Evolutionary conservation across 2,888 invertebrate genomes (phyloP).

Genomic region (Pollenia griseotomentosa): DNA sequence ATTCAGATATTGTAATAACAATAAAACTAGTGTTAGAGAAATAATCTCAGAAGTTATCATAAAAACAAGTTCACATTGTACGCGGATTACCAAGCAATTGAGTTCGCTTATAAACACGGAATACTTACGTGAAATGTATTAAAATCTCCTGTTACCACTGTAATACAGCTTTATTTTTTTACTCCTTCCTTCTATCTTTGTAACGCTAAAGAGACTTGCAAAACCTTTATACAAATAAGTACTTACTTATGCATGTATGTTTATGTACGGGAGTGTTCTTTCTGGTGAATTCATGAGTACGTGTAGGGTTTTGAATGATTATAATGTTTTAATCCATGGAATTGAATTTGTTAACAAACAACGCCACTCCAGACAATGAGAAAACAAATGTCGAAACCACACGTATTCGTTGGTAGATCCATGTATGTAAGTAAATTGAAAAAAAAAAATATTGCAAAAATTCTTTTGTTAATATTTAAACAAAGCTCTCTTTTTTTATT

Average conservation of each 20-base stretch:
- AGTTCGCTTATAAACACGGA: too few species aligned
- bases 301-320: slow-evolving; percentile 3
- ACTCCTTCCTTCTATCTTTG: neutral
- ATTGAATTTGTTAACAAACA: slow-evolving; percentile 14
- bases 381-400: slow-evolving; percentile 43
- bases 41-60: too few species aligned
- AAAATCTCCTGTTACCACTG: neutral
- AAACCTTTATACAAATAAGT: neutral
- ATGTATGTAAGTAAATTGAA: neutral
- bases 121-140: too few species aligned
- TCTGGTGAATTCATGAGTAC: neutral
- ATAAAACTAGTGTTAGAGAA: too few species aligned
- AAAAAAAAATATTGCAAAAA: neutral
- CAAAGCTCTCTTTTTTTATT: slow-evolving; percentile 6
- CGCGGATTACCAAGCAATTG: too few species aligned
- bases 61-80: too few species aligned
- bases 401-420: neutral
- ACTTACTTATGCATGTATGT: neutral
- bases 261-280: neutral
- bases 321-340: slow-evolving; percentile 33
- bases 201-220: neutral
- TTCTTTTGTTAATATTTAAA: slow-evolving; percentile 45
- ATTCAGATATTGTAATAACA: too few species aligned
- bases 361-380: slow-evolving; percentile 1
- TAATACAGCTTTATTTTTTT: neutral